These are phyloP conservation scores for Dasypogon diadema DNA, from an alignment of 2,888 invertebrate genomes.

Conservation along the genomic window DNA sequence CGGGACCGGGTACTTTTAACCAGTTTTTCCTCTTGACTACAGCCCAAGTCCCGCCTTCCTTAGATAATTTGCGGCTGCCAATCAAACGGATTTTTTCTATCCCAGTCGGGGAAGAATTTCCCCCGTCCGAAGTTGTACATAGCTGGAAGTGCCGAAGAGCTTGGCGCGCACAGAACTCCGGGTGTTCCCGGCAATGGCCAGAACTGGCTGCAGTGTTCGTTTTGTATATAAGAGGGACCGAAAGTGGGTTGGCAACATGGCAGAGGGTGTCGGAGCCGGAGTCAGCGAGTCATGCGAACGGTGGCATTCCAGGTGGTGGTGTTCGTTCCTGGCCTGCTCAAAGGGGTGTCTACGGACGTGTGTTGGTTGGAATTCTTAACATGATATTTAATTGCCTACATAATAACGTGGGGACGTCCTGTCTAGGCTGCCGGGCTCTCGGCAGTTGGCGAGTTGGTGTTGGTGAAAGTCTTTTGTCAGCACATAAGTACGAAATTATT, in stretches of 20 bases:
- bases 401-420: constrained; percentile 59
- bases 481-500: constrained; percentile 56
- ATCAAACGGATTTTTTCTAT: constrained; percentile 33
- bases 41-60: constrained; percentile 19
- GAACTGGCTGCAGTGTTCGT: neutral
- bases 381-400: constrained; percentile 47
- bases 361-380: constrained; percentile 33
- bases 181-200: constrained; percentile 2
- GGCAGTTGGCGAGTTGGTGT: constrained; percentile 22
- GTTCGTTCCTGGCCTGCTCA: neutral
- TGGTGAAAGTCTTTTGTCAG: constrained; percentile 56
- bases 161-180: neutral
- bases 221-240: constrained; percentile 8
- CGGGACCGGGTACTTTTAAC: neutral
- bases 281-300: neutral
- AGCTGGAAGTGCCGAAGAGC: neutral
- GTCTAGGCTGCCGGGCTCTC: constrained; percentile 58
- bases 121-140: constrained; percentile 1
- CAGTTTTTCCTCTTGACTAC: constrained; percentile 31
- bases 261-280: neutral
- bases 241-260: constrained; percentile 27
- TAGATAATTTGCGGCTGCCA: constrained; percentile 23
- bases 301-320: too few species aligned
- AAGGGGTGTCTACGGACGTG: neutral
- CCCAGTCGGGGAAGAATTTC: constrained; percentile 34